Conservation (phyloP, 2,113 vertebrate species). For the Ammodytes marinus region DNA sequence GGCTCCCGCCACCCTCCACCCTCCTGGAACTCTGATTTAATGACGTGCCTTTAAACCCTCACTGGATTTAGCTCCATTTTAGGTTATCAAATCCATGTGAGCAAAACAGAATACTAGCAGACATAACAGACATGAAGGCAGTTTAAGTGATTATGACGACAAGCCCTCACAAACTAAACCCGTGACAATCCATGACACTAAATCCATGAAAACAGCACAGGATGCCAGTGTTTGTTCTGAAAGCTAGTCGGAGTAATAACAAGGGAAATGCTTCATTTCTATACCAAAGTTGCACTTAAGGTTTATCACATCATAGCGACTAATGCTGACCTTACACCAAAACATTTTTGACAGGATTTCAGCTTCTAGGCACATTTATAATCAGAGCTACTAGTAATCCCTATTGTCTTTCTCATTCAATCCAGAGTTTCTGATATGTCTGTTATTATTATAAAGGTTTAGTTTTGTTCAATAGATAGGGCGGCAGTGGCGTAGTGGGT, state of each 20-base stretch:
- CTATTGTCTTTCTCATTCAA: conserved; percentile 13
- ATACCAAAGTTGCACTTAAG: conserved; percentile 43
- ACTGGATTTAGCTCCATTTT: conserved; percentile 44
- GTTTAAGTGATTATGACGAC: conserved; percentile 75
- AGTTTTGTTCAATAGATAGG: background rate
- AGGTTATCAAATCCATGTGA: conserved; percentile 60
- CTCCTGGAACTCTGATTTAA: conserved; percentile 35
- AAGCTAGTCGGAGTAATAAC: conserved; percentile 29
- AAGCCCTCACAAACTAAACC: conserved; percentile 71
- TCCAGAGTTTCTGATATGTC: background rate
- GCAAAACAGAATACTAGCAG: conserved; percentile 67
- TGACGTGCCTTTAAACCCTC: conserved; percentile 44
- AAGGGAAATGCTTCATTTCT: conserved; percentile 35
- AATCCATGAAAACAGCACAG: conserved; percentile 73
- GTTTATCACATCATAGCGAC: conserved; percentile 23
- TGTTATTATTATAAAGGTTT: conserved; percentile 7
- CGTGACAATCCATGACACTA: conserved; percentile 74
- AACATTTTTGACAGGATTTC: conserved; percentile 45
- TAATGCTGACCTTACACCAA: conserved; percentile 30
- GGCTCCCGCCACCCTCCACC: background rate
- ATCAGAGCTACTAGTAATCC: background rate
- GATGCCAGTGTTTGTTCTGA: conserved; percentile 51
- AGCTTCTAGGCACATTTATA: conserved; percentile 37
- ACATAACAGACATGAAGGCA: conserved; percentile 73
- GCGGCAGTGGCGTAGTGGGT: too few species aligned